A percentile compares a stretch with the other conserved stretches of the same genome.
Evolutionary conservation across 2,888 invertebrate genomes (phyloP).

Genomic region (Torymus texanus): DNA sequence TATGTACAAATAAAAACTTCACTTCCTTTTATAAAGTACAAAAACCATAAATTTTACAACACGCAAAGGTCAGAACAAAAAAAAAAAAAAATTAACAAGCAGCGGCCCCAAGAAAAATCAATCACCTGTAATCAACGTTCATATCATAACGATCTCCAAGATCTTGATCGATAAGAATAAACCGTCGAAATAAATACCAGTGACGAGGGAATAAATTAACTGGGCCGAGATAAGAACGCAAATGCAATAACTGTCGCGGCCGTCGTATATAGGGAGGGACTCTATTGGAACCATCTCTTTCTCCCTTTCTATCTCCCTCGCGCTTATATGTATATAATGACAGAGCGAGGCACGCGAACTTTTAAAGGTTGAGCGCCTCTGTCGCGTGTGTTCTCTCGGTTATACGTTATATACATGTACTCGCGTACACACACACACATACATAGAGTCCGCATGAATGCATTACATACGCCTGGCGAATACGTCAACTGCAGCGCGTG

Average conservation of each 20-base stretch:
- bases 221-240: background rate
- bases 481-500: constrained; percentile 69
- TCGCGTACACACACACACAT: constrained; percentile 54
- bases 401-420: no score
- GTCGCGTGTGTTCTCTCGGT: constrained; percentile 23
- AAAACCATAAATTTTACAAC: no score
- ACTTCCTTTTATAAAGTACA: no score
- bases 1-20: no score
- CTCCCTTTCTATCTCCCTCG: background rate
- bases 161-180: no score
- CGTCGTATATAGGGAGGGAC: background rate
- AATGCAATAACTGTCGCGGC: constrained; percentile 27
- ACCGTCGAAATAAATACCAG: background rate
- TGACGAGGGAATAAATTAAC: background rate
- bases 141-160: no score
- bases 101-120: no score
- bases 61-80: no score
- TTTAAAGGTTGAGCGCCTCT: constrained; percentile 65
- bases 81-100: no score
- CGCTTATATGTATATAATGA: background rate
- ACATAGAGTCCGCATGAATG: constrained; percentile 66
- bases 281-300: no score
- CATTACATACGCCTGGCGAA: constrained; percentile 69
- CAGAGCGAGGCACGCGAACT: background rate
- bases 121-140: no score